Conservation (phyloP, 1,140 invertebrate species). For the Hesperophylax magnus region DNA sequence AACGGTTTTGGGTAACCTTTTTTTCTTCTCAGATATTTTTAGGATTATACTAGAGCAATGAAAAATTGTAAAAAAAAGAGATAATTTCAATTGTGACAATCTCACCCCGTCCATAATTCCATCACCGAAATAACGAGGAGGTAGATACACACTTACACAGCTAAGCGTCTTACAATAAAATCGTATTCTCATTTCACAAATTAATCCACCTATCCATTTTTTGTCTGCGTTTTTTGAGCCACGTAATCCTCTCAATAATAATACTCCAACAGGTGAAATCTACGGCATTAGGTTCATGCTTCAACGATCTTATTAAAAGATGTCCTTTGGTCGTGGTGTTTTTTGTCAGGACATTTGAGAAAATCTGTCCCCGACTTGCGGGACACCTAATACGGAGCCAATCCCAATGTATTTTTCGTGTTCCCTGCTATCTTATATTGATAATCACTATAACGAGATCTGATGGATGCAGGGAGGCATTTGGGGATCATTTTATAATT, state of each 20-base stretch:
- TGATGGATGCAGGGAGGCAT: constrained; percentile 38
- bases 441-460: constrained; percentile 56
- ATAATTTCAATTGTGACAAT: no score
- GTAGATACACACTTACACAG: not conserved
- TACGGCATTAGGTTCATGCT: constrained; percentile 47
- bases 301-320: constrained; percentile 54
- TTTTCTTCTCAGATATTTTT: no score
- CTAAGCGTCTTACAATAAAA: not conserved
- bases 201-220: not conserved
- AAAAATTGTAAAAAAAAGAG: no score
- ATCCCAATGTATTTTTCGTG: constrained; percentile 55
- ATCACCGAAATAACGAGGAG: no score
- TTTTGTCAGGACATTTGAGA: constrained; percentile 50
- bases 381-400: constrained; percentile 56
- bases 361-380: constrained; percentile 51
- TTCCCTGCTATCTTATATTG: constrained; percentile 53
- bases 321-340: constrained; percentile 19
- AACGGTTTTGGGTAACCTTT: no score
- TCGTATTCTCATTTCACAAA: not conserved
- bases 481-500: not conserved
- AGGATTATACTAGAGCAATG: no score
- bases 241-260: constrained; percentile 49
- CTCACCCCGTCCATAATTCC: no score
- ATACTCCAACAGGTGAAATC: constrained; percentile 53
- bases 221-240: not conserved